phyloP scores from a whole-genome alignment of 2,113 vertebrate genomes.

The Pogona vitticeps region DNA sequence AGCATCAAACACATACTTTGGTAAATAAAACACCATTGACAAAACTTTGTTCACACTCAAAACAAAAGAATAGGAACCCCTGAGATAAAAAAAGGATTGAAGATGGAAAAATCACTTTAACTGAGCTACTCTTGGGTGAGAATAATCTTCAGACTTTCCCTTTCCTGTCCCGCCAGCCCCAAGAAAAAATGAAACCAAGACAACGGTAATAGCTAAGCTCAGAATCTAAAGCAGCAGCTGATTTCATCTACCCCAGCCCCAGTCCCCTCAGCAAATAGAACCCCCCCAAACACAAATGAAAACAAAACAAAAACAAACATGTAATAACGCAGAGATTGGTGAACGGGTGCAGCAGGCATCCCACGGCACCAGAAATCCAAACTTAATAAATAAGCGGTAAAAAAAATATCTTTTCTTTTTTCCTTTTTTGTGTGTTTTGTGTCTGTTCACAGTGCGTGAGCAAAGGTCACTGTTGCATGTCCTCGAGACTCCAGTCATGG shows the following conservation, averaged over 20 bases:
- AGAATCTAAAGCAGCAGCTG: constrained; percentile 17
- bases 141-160: constrained; percentile 11
- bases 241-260: neutral
- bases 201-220: constrained; percentile 31
- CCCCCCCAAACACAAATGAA: constrained; percentile 20
- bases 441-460: constrained; percentile 54
- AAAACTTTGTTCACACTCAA: constrained; percentile 30
- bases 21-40: constrained; percentile 39
- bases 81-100: constrained; percentile 43
- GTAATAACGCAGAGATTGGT: constrained; percentile 17
- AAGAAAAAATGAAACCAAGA: constrained; percentile 27
- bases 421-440: constrained; percentile 17
- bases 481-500: neutral
- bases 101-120: constrained; percentile 30
- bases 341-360: constrained; percentile 10
- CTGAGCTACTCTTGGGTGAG: constrained; percentile 19
- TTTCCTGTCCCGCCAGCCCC: neutral
- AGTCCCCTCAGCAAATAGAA: constrained; percentile 27
- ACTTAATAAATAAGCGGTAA: constrained; percentile 56
- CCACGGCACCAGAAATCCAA: constrained; percentile 41
- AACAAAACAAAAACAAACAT: constrained; percentile 12
- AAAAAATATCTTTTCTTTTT: constrained; percentile 36
- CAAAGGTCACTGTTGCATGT: constrained; percentile 5
- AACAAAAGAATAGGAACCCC: constrained; percentile 28
- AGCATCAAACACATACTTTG: constrained; percentile 40